Base-by-base conservation (phyloP, 2,888 invertebrate species). In the Leucophora obtusa region DNA sequence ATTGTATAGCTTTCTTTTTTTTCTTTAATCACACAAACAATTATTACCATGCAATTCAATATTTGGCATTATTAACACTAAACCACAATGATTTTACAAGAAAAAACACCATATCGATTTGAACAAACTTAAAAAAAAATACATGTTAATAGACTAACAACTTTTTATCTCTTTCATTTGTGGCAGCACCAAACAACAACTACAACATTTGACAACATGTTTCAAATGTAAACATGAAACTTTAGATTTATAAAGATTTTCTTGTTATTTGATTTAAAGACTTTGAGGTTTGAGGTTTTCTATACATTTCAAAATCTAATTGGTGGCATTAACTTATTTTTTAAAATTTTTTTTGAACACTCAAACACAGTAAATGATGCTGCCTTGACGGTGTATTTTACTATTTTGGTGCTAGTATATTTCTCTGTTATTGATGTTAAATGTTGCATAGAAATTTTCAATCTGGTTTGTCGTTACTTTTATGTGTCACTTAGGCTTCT, bases 391-490 rank as follows among this genome's bases (percentile, higher is more conserved):
- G 28, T 28, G 28, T 28, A 28, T 28, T 28, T 28, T 28, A 28
- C 28, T 28, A 7, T 28, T 28, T 28, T 10, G 38, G 11, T 38
- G 38, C 38, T 38, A 11, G 1, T 38, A 47, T 47, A n/a, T 47
- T 47, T 47, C 11, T 14, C 14, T 38, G 38, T 38, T 38, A 14
- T 11, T 38, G 38, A 17, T 33, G 68, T 65, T 81, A 65, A 73
- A 73, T 81, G 77, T 81, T 77, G 69, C 81, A 77, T 70, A 38
- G 69, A 72, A 38, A 63, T 17, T 47, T 75, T 47, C 7, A 50
- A 78, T 56, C 74, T 24, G 69, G 77, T 75, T 81, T 68, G n/a
- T 47, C n/a, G 43, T 47, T 47, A 5, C 6, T 47, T n/a, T 47
- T 47, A n/a, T 47, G 6, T n/a, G 43, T 47, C 6, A 47, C n/a